A percentile compares a stretch with the other conserved stretches of the same genome.
Evolutionary conservation across 2,888 invertebrate genomes (phyloP).

Genomic region (Aporophyla nigra): DNA sequence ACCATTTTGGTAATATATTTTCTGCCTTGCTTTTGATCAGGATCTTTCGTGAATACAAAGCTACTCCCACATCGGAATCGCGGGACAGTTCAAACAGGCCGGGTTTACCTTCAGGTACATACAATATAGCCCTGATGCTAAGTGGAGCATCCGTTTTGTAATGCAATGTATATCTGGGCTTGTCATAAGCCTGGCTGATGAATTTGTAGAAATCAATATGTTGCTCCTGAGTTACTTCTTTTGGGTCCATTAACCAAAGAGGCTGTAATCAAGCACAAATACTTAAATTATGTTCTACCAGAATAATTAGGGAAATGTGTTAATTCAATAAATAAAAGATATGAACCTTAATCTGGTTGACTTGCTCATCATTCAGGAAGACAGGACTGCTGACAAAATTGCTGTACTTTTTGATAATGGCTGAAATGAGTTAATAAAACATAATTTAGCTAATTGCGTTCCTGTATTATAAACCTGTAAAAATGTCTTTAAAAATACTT

Average conservation of each 20-base stretch:
- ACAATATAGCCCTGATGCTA: constrained; percentile 97
- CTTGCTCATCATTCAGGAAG: constrained; percentile 96
- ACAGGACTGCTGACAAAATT: constrained; percentile 99
- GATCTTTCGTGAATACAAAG: constrained; percentile 97
- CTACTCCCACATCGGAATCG: constrained; percentile 96
- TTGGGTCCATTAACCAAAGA: constrained; percentile 98
- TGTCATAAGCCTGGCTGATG: constrained; percentile 96
- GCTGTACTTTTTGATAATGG: constrained; percentile 98
- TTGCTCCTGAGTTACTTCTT: constrained; percentile 95
- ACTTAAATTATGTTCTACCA: neutral
- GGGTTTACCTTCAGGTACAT: constrained; percentile 98
- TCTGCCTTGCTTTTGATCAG: constrained; percentile 98
- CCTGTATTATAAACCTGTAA: neutral
- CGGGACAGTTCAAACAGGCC: constrained; percentile 97
- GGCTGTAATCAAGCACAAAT: constrained; percentile 90
- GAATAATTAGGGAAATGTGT: neutral
- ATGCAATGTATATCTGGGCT: constrained; percentile 97
- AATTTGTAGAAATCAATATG: constrained; percentile 98
- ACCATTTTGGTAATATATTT: constrained; percentile 97
- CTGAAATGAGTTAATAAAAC: constrained; percentile 83
- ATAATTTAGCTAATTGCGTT: neutral
- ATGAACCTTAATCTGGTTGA: constrained; percentile 95
- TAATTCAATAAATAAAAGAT: neutral
- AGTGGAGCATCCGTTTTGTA: constrained; percentile 98
- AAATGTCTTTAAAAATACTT: neutral